Evolutionary conservation across 2,888 invertebrate species (phyloP).

Genomic region (Himalopsyche tibetana): DNA sequence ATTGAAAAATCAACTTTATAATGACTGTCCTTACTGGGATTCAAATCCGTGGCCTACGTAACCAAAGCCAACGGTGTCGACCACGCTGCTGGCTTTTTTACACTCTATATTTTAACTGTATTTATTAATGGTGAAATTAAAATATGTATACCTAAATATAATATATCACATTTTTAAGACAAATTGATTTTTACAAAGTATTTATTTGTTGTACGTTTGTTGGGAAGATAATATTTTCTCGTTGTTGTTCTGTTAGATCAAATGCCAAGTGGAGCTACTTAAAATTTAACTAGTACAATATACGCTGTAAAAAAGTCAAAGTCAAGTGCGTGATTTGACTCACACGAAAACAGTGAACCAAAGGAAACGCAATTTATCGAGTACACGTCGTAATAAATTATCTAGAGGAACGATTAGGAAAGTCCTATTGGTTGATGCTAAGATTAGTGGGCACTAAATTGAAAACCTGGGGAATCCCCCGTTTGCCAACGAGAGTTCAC

Average conservation of each 20-base stretch:
- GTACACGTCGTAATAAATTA: conserved; percentile 14
- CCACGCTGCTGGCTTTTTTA: too few species aligned
- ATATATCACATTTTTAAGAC: too few species aligned
- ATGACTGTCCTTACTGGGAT: too few species aligned
- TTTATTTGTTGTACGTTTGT: not conserved
- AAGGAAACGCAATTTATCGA: conserved; percentile 21
- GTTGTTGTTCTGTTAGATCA: not conserved
- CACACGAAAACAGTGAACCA: conserved; percentile 2
- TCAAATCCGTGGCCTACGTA: too few species aligned
- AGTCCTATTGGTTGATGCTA: conserved; percentile 12
- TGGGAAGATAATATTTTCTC: not conserved
- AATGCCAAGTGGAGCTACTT: not conserved
- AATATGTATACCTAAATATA: too few species aligned
- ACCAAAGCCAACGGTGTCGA: too few species aligned
- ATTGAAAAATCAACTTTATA: too few species aligned
- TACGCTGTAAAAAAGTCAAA: conserved; percentile 26
- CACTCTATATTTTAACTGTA: too few species aligned
- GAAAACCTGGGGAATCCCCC: conserved; percentile 17
- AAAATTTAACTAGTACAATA: conserved; percentile 16
- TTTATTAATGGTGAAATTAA: too few species aligned
- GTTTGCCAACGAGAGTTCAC: not conserved
- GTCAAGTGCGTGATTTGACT: conserved; percentile 16
- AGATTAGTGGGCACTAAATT: conserved; percentile 23
- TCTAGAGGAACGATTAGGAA: conserved; percentile 14
- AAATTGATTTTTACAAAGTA: too few species aligned